Evolutionary conservation across 2,888 invertebrate genomes (phyloP), one percentile per base, ranked within the genome.

Genomic region (Thera obeliscata): DNA sequence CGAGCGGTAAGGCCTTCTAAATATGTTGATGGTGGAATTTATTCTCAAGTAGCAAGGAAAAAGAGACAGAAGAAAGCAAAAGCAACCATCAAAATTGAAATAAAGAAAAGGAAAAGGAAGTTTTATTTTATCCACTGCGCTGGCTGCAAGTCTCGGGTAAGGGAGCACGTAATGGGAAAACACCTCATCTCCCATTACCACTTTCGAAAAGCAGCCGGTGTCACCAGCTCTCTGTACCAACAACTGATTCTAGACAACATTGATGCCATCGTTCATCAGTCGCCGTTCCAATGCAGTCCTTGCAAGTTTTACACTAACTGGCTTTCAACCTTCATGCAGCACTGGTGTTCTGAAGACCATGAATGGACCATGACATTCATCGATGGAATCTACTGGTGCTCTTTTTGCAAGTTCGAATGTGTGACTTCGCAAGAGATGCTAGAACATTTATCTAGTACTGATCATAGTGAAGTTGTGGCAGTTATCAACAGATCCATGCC

Each of bases 171-270:
- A 73, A 96, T 97, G 91, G 97, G 97, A 50, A 97, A 97, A 82
- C 97, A 97, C 89, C 93, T 98, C 69, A 96, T 98, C 77, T 97
- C 97, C 0, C 97, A 97, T 83, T 97, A 96, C 84, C 98, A 98
- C 86, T 97, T 96, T 78, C 94, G 97, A 69, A 96, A 96, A 81
- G 95, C 96, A 70, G 94, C 94, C 67, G 95, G 95, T 61, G 90
- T 93, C 56, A 90, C 94, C 70, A 94, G 95, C 3, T 89, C 90
- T 41, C 93, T 94, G 8, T 94, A 95, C 7, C 94, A 94, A 70
- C 92, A 94, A 61, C 94, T 97, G 80, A 95, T 98, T 61, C 91
- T 98, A 46, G 95, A 96, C 62, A 96, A 98, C 84, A 97, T 98
- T 81, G 94, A 95, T 72, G 95, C 96, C 67, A 96, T 98, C 71